A percentile compares a stretch with the other conserved stretches of the same genome.
These are phyloP conservation scores for Coccyzus lansbergi DNA, from an alignment of 2,797 vertebrate species.

Conservation along the genomic window DNA sequence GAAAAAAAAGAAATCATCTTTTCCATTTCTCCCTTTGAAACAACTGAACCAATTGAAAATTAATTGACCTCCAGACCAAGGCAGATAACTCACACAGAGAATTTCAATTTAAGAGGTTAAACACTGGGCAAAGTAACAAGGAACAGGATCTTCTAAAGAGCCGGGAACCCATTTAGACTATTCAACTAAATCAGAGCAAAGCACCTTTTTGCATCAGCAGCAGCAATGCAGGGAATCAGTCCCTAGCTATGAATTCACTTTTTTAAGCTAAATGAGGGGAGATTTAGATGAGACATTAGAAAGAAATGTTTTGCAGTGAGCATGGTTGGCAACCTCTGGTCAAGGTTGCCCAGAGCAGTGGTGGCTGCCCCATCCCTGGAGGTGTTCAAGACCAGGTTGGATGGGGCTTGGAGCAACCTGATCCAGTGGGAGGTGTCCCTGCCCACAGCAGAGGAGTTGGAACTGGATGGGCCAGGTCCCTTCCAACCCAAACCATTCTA, in stretches of 20 bases:
- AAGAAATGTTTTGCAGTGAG: no score
- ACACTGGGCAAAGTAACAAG: background rate
- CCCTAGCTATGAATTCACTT: background rate
- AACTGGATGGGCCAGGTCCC: no score
- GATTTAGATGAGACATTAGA: no score
- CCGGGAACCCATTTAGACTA: background rate
- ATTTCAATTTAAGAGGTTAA: background rate
- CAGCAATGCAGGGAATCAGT: background rate
- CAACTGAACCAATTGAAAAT: background rate
- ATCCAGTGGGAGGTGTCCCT: no score
- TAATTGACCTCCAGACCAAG: background rate
- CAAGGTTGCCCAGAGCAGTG: no score
- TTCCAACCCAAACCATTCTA: no score
- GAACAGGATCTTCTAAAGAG: background rate
- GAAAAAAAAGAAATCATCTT: background rate
- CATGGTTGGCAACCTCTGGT: no score
- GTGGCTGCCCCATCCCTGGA: no score
- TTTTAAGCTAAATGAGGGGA: no score
- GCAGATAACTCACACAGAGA: background rate
- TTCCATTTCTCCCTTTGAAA: background rate
- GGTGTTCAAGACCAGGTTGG: no score
- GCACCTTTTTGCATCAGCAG: background rate
- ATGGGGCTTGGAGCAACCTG: no score
- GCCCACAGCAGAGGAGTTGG: no score
- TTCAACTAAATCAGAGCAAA: background rate